Conservation (phyloP, 2,888 invertebrate species). For the Dinocampus coccinellae region DNA sequence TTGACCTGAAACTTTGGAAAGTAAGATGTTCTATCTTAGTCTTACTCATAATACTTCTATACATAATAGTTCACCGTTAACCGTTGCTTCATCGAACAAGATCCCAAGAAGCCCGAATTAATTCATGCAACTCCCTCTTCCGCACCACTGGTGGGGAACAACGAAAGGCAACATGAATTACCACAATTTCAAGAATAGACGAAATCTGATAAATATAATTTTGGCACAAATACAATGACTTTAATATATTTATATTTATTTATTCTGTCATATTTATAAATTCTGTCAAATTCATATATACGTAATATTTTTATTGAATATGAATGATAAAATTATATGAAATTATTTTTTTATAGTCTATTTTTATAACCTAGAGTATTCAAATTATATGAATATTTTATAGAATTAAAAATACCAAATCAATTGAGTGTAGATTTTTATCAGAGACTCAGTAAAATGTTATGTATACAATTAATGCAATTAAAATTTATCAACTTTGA, state of each 20-base stretch:
- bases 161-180: constrained; percentile 8
- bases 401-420: no score
- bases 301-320: background rate
- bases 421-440: no score
- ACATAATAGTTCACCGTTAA: constrained; percentile 10
- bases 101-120: constrained; percentile 24
- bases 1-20: constrained; percentile 31
- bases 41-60: background rate
- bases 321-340: background rate
- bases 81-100: constrained; percentile 29
- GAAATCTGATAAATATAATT: background rate
- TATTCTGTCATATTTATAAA: no score
- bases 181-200: constrained; percentile 14
- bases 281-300: no score
- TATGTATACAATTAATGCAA: background rate
- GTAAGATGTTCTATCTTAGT: constrained; percentile 16
- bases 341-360: no score
- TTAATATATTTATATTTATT: background rate
- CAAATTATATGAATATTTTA: no score
- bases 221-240: background rate
- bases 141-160: background rate
- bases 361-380: no score
- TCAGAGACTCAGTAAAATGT: background rate
- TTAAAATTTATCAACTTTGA: background rate
- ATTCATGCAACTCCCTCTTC: constrained; percentile 17